A percentile compares a stretch with the other conserved stretches of the same genome.
phyloP scores from a whole-genome alignment of 2,113 vertebrate species.

The Dissostichus mawsoni region DNA sequence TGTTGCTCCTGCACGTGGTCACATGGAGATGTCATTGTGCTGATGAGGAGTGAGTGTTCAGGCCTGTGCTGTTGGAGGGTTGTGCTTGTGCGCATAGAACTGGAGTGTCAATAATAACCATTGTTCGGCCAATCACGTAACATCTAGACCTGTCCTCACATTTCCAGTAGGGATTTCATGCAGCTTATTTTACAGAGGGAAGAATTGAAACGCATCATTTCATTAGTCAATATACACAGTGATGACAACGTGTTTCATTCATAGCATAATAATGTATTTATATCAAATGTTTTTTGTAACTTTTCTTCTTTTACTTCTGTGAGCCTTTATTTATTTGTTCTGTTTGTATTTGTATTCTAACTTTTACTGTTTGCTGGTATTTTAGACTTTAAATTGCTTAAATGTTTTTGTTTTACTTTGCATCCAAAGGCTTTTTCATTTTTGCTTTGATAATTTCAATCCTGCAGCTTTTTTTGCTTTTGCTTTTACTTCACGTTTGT shows the following conservation, averaged over 20 bases:
- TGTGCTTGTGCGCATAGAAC: slow-evolving; percentile 26
- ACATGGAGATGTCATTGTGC: slow-evolving; percentile 8
- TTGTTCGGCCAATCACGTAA: slow-evolving; percentile 18
- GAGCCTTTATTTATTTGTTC: slow-evolving; percentile 58
- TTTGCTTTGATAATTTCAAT: slow-evolving; percentile 26
- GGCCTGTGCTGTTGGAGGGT: background rate
- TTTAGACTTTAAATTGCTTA: slow-evolving; percentile 19
- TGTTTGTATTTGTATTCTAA: slow-evolving; percentile 43
- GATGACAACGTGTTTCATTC: slow-evolving; percentile 26
- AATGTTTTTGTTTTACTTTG: slow-evolving; percentile 12
- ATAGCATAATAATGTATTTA: slow-evolving; percentile 44
- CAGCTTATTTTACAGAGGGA: slow-evolving; percentile 31
- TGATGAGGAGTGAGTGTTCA: slow-evolving; percentile 4
- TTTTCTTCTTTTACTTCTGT: slow-evolving; percentile 58
- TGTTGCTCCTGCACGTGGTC: background rate
- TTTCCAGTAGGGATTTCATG: slow-evolving; percentile 31
- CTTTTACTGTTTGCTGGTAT: slow-evolving; percentile 13
- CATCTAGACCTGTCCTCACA: slow-evolving; percentile 20
- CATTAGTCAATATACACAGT: slow-evolving; percentile 7
- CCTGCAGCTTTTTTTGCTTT: slow-evolving; percentile 21
- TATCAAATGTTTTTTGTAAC: slow-evolving; percentile 18
- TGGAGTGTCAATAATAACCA: slow-evolving; percentile 18
- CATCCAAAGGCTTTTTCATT: slow-evolving; percentile 59
- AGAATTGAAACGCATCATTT: slow-evolving; percentile 1
- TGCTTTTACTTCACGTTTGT: slow-evolving; percentile 19